A percentile compares a stretch with the other conserved stretches of the same genome.
These are phyloP conservation scores for Menidia menidia DNA, from an alignment of 2,797 vertebrate genomes.

Conservation along the genomic window DNA sequence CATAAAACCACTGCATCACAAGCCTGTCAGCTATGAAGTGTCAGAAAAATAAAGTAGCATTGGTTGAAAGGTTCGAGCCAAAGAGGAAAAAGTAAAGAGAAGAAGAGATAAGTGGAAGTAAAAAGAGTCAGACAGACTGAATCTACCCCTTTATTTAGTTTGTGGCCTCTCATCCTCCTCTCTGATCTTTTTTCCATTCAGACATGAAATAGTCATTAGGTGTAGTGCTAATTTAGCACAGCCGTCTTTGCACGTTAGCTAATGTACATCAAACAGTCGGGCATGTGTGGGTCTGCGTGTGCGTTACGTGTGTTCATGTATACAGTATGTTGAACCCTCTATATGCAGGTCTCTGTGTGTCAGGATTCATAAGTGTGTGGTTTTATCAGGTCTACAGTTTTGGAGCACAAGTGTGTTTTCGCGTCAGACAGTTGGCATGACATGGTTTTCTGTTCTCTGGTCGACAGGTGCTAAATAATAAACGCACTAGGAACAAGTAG, in stretches of 20 bases:
- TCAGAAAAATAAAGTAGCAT: background rate
- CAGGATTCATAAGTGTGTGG: constrained; percentile 35
- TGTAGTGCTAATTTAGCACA: constrained; percentile 69
- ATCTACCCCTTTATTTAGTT: constrained; percentile 33
- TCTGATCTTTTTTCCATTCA: constrained; percentile 53
- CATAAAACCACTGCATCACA: background rate
- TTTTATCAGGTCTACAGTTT: constrained; percentile 14
- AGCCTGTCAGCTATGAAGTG: background rate
- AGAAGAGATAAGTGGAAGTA: no score
- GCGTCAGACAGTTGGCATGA: constrained; percentile 51
- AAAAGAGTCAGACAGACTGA: constrained; percentile 23
- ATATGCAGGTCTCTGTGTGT: constrained; percentile 35
- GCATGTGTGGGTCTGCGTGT: constrained; percentile 31
- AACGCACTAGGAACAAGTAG: constrained; percentile 59
- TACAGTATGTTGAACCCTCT: constrained; percentile 39
- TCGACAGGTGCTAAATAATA: constrained; percentile 79
- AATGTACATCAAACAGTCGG: constrained; percentile 68
- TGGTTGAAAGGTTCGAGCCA: background rate
- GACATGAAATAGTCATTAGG: constrained; percentile 82
- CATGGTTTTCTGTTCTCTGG: constrained; percentile 63
- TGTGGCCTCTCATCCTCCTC: constrained; percentile 49
- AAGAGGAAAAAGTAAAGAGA: constrained; percentile 1
- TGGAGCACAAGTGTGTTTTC: constrained; percentile 26
- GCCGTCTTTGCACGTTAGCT: constrained; percentile 75
- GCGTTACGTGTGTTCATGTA: constrained; percentile 46